Evolutionary conservation across 1,140 invertebrate genomes (phyloP).

Genomic region (Drosophila lacertosa): DNA sequence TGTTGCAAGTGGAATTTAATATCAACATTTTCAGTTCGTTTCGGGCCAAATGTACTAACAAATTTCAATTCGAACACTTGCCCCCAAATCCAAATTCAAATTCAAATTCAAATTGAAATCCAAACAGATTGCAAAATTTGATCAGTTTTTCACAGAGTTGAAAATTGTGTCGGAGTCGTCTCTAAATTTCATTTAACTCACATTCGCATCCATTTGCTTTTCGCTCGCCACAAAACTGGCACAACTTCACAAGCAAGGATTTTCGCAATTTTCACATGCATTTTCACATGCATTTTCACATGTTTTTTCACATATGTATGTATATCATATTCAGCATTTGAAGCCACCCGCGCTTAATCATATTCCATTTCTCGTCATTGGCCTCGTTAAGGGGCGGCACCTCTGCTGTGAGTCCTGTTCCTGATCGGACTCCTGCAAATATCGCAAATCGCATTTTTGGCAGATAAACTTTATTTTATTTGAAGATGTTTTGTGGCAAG

Average conservation of each 20-base stretch:
- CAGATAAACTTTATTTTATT: too few species aligned
- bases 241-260: too few species aligned
- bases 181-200: neutral
- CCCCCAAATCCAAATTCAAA: conserved; percentile 18
- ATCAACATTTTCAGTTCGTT: conserved; percentile 4
- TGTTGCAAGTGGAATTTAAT: conserved; percentile 31
- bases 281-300: neutral
- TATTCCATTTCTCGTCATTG: neutral
- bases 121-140: neutral
- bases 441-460: too few species aligned
- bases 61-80: conserved; percentile 50
- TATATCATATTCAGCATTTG: conserved; percentile 1
- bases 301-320: neutral
- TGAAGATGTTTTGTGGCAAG: too few species aligned
- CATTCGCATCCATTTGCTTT: neutral
- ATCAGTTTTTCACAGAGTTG: neutral
- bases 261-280: too few species aligned
- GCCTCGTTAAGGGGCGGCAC: too few species aligned
- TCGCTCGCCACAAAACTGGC: neutral
- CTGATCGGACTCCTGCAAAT: too few species aligned
- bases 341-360: neutral
- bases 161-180: neutral
- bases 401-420: too few species aligned
- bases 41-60: conserved; percentile 31
- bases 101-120: conserved; percentile 1